Evolutionary conservation across 1,140 invertebrate species (phyloP).

Genomic region (Ceratosolen solmsi): DNA sequence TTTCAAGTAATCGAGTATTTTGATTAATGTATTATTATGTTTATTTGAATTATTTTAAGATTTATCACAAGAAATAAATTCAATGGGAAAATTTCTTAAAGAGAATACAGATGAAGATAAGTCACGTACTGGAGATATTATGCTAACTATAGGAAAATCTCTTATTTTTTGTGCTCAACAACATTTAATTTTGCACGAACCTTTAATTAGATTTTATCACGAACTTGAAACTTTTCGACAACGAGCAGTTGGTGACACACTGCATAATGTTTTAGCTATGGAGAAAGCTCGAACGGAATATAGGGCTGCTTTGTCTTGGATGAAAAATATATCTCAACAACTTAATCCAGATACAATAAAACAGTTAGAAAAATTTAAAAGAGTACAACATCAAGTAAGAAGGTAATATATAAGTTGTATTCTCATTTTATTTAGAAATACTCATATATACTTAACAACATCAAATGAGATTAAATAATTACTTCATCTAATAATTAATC

Average conservation of each 20-base stretch:
- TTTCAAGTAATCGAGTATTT: not conserved
- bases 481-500: too few relatives aligned
- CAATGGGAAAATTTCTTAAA: conserved; percentile 95
- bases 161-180: conserved; percentile 97
- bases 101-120: conserved; percentile 93
- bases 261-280: conserved; percentile 92
- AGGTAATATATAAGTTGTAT: conserved; percentile 60
- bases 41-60: conserved; percentile 68
- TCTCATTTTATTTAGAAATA: not conserved
- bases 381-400: conserved; percentile 85
- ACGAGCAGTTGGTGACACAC: conserved; percentile 94
- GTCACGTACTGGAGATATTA: conserved; percentile 92
- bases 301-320: conserved; percentile 96
- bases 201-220: conserved; percentile 92
- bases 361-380: conserved; percentile 96
- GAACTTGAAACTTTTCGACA: conserved; percentile 98
- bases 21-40: not conserved
- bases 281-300: conserved; percentile 98
- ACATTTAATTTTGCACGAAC: conserved; percentile 87
- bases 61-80: conserved; percentile 95
- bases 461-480: too few relatives aligned
- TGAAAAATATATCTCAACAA: conserved; percentile 97
- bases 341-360: conserved; percentile 97
- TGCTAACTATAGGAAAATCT: conserved; percentile 94
- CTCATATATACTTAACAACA: too few relatives aligned